These are phyloP conservation scores for Orientallactaga sibirica DNA, from an alignment of 2,797 vertebrate genomes.

Conservation along the genomic window DNA sequence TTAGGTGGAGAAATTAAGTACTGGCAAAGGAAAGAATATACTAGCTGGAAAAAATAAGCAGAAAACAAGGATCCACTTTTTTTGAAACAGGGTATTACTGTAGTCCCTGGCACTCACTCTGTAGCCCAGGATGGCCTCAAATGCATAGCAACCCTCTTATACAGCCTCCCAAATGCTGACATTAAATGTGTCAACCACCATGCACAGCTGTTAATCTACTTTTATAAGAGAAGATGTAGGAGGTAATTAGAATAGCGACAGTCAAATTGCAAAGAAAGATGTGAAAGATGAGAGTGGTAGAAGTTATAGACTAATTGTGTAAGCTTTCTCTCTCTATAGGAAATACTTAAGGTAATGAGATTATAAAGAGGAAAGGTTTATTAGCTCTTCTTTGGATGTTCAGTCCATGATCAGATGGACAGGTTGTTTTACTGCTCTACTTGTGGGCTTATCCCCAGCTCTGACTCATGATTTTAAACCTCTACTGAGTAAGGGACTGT, in stretches of 20 bases:
- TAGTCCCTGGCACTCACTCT: too few species aligned
- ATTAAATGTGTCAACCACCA: too few species aligned
- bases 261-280: not conserved
- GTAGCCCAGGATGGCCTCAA: too few species aligned
- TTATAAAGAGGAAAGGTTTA: not conserved
- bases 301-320: not conserved
- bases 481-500: not conserved
- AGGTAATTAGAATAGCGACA: not conserved
- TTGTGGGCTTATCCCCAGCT: not conserved
- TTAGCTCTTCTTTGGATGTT: not conserved
- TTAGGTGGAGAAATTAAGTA: too few species aligned
- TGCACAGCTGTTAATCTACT: not conserved
- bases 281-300: not conserved
- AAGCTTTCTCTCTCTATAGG: not conserved
- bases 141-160: too few species aligned
- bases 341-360: not conserved
- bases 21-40: not conserved
- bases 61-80: not conserved
- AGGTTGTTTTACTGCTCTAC: not conserved
- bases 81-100: too few species aligned
- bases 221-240: slow-evolving; percentile 3
- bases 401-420: too few species aligned
- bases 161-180: too few species aligned
- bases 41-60: not conserved
- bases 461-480: not conserved